Evolutionary conservation across 2,113 vertebrate genomes (phyloP).

Genomic region (Dipodomys merriami): DNA sequence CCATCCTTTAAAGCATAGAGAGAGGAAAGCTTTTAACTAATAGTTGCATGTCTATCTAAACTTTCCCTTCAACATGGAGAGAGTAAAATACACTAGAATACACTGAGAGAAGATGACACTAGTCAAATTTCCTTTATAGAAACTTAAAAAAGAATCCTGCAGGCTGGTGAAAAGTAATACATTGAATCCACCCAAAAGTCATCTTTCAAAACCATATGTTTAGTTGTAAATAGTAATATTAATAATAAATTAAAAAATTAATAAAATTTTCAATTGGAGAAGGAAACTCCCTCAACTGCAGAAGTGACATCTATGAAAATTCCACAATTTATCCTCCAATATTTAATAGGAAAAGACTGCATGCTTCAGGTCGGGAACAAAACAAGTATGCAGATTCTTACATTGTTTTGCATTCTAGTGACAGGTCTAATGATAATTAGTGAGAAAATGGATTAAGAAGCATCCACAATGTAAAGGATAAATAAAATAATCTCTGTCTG

Average conservation of each 20-base stretch:
- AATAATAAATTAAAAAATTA: no score
- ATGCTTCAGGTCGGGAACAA: background rate
- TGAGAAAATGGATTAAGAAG: background rate
- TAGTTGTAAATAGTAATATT: no score
- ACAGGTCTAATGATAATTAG: background rate
- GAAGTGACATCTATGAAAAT: no score
- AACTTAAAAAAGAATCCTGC: background rate
- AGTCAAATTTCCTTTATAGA: no score
- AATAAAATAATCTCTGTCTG: no score
- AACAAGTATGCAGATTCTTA: background rate
- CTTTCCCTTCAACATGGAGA: background rate
- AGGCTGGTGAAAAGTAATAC: background rate
- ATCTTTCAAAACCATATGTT: background rate
- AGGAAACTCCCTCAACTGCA: no score
- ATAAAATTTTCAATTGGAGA: no score
- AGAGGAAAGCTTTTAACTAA: background rate
- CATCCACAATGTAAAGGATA: background rate
- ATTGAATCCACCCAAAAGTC: background rate
- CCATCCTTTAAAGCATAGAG: background rate
- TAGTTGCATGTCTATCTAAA: background rate
- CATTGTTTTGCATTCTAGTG: background rate
- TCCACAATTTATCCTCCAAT: background rate
- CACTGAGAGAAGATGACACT: no score
- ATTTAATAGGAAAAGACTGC: background rate
- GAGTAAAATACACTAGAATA: background rate